phyloP scores from a whole-genome alignment of 2,888 invertebrate genomes.

The Onthophagus sagittarius region DNA sequence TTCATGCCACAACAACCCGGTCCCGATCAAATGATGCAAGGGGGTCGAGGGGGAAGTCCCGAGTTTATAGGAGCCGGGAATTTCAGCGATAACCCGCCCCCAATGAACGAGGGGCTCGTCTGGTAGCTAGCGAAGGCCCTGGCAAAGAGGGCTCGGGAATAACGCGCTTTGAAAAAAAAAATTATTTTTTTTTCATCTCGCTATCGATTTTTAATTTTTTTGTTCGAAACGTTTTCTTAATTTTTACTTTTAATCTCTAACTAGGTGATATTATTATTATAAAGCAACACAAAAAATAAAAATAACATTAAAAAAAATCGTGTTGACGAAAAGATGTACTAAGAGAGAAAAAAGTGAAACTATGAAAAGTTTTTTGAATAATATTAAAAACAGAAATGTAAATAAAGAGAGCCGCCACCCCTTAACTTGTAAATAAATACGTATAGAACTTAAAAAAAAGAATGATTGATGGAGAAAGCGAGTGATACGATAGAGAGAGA shows the following conservation, averaged over 20 bases:
- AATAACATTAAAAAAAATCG: background rate
- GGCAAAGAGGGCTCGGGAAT: conserved; percentile 49
- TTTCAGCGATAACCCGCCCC: conserved; percentile 67
- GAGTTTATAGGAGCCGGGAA: conserved; percentile 64
- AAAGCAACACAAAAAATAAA: background rate
- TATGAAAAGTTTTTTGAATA: too few relatives aligned
- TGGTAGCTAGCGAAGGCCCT: conserved; percentile 61
- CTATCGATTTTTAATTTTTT: too few relatives aligned
- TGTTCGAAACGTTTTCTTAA: too few relatives aligned
- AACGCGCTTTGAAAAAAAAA: conserved; percentile 29
- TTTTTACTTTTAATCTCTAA: conserved; percentile 1
- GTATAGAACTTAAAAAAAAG: too few relatives aligned
- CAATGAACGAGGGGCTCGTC: conserved; percentile 70
- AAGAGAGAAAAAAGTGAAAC: background rate
- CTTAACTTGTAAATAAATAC: too few relatives aligned
- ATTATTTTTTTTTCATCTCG: too few relatives aligned
- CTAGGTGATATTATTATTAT: conserved; percentile 13
- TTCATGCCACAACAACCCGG: conserved; percentile 57
- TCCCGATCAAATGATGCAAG: conserved; percentile 58
- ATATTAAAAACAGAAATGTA: too few relatives aligned
- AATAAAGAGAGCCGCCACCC: too few relatives aligned
- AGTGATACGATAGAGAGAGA: too few relatives aligned
- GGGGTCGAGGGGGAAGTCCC: conserved; percentile 66
- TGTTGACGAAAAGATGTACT: too few relatives aligned
- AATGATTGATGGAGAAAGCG: too few relatives aligned